Base-by-base conservation (phyloP, 2,113 vertebrate genomes). In the Rallus limicola region DNA sequence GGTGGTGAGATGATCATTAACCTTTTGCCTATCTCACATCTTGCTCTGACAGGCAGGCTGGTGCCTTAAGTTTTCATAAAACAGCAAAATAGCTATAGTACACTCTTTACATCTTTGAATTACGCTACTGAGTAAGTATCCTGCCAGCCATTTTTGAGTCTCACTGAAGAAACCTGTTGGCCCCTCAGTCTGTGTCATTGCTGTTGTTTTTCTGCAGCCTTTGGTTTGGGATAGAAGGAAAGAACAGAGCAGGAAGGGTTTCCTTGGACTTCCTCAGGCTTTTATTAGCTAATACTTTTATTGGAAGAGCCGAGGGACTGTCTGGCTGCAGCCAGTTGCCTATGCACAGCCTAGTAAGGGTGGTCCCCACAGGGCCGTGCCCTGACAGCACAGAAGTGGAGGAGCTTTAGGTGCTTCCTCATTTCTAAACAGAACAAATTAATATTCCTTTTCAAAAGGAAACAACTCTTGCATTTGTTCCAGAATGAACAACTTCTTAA, bases 371-470 rank as follows among this genome's bases (percentile, higher is more conserved):
- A 31, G 58, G 10, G 5, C 31, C 29, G 2, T 25, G 28, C 14
- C 59, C 40, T 1, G 1, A 56, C 6, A 40, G 8, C 11, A 40
- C 13, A 7, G 5, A 31, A 48, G 36, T 10, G 28, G n/a, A 67
- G 16, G 23, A 0, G 0, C 13, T 82, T 74, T 16, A 18, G 10
- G 3, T 63, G 6, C 21, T 81, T 81, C 6, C 16, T 13, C 6
- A 4, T 38, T 48, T 56, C 42, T 64, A 31, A 86, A 40, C 6
- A 50, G 56, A 81, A 86, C 6, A 82, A 67, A 64, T 68, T 40
- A 68, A 17, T 56, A 28, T 10, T 52, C 17, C 38, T 78, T 92
- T 91, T 81, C 11, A 12, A 71, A 81, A 58, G 26, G 18, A 78
- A 55, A 24, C 40, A 1, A 28, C 13, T 13, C 44, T 21, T 13